Conservation (phyloP, 2,888 invertebrate genomes). For the Eilema caniola region DNA sequence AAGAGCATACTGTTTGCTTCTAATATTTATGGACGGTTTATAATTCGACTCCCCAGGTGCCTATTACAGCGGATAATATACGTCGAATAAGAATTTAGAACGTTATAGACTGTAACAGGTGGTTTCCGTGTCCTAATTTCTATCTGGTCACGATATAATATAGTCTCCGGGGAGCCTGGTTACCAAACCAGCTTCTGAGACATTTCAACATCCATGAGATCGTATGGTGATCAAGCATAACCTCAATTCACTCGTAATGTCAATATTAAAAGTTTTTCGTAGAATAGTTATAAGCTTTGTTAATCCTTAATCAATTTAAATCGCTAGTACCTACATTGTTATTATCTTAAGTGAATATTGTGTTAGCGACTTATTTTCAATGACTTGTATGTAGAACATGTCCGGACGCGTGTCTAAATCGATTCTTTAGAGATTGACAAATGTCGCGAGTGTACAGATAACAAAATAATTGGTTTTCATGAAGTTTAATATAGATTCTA, state of each 20-base stretch:
- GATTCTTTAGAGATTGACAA: slow-evolving; percentile 69
- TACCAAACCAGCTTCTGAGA: background rate
- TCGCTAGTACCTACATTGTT: slow-evolving; percentile 22
- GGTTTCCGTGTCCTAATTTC: background rate
- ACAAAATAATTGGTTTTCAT: slow-evolving; percentile 20
- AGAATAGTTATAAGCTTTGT: slow-evolving; percentile 16
- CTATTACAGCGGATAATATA: slow-evolving; percentile 18
- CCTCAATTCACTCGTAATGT: background rate
- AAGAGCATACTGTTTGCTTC: slow-evolving; percentile 21
- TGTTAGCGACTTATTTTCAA: slow-evolving; percentile 32
- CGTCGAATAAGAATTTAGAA: slow-evolving; percentile 10
- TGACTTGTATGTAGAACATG: slow-evolving; percentile 57
- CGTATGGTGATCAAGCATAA: background rate
- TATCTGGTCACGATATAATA: background rate
- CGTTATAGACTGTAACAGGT: slow-evolving; percentile 3
- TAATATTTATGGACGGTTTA: slow-evolving; percentile 18
- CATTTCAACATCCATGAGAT: background rate
- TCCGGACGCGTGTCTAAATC: slow-evolving; percentile 63
- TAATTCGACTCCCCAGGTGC: slow-evolving; percentile 24
- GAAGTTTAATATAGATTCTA: no score
- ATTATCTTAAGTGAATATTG: slow-evolving; percentile 33
- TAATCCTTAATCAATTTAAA: slow-evolving; percentile 34
- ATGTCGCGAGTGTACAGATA: slow-evolving; percentile 52
- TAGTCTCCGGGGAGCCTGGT: background rate
- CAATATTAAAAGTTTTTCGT: no score